Evolutionary conservation across 2,797 vertebrate species (phyloP).

Genomic region (Melopsittacus undulatus): DNA sequence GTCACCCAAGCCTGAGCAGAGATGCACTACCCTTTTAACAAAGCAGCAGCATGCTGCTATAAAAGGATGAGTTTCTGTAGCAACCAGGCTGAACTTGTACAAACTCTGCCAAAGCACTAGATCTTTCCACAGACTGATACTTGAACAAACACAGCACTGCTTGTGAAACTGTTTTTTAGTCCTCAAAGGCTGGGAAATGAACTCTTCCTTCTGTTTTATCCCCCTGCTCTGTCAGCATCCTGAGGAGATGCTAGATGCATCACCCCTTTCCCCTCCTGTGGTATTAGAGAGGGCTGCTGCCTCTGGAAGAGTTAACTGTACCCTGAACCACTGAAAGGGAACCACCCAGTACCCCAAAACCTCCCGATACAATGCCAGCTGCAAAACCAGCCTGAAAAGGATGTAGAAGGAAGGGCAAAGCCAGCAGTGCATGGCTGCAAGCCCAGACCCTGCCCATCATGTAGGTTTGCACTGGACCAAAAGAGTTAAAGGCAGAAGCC

Average conservation of each 20-base stretch:
- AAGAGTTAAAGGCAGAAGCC: slow-evolving; percentile 54
- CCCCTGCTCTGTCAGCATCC: neutral
- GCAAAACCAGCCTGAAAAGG: neutral
- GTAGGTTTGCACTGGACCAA: neutral
- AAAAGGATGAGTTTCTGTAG: slow-evolving; percentile 69
- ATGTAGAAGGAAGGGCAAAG: slow-evolving; percentile 32
- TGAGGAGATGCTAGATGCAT: rapidly evolving
- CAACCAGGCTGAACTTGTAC: slow-evolving; percentile 60
- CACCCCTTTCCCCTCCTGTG: neutral
- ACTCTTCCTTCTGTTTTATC: neutral
- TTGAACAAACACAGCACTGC: neutral
- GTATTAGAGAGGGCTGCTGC: neutral
- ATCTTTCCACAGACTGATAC: slow-evolving; percentile 50
- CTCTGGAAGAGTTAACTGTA: neutral
- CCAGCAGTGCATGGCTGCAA: neutral
- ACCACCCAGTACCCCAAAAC: neutral
- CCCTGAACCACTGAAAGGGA: neutral
- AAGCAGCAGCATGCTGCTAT: slow-evolving; percentile 41
- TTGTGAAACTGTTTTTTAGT: neutral
- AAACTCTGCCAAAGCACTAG: slow-evolving; percentile 66
- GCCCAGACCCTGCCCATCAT: slow-evolving; percentile 10
- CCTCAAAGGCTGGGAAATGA: neutral
- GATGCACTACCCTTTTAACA: slow-evolving; percentile 52
- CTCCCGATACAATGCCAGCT: neutral
- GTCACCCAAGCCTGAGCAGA: neutral